phyloP scores from a whole-genome alignment of 2,888 invertebrate species.

The Acanthosepion pharaonis region DNA sequence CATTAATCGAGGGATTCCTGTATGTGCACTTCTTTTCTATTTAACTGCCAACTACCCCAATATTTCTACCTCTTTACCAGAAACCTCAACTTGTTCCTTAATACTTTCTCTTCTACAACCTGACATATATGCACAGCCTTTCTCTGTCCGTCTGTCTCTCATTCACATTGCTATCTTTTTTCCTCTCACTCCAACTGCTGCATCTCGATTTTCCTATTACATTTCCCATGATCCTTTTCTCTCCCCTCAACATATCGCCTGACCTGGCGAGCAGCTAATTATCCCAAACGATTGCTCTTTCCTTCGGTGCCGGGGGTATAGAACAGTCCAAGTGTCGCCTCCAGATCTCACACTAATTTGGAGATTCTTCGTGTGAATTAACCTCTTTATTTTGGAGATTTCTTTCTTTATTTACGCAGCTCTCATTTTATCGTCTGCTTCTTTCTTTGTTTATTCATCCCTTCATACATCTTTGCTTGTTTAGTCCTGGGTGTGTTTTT shows the following conservation, averaged over 20 bases:
- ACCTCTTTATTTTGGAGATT: not conserved
- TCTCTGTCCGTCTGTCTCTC: not conserved
- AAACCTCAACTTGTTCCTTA: not conserved
- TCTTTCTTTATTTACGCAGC: not conserved
- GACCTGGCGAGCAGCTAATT: not conserved
- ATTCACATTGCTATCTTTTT: not conserved
- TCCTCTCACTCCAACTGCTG: not conserved
- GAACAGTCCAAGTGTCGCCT: constrained; percentile 33
- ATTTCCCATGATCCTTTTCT: not conserved
- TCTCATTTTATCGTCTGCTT: too few relatives aligned
- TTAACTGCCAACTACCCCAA: not conserved
- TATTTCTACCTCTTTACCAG: not conserved
- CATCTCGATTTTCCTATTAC: not conserved
- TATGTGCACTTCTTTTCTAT: too few relatives aligned
- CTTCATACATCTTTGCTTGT: not conserved
- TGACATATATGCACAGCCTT: accelerated
- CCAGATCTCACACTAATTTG: not conserved
- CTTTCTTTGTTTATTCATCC: not conserved
- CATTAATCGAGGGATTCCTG: too few relatives aligned
- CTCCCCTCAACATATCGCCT: not conserved
- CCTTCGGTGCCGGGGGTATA: not conserved
- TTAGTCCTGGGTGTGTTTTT: not conserved
- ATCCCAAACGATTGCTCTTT: not conserved
- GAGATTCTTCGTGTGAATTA: not conserved
- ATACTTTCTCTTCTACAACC: not conserved